Evolutionary conservation across 2,888 invertebrate genomes (phyloP), one percentile per base, ranked within the genome.

Genomic region (Leptinotarsa peninsularis): DNA sequence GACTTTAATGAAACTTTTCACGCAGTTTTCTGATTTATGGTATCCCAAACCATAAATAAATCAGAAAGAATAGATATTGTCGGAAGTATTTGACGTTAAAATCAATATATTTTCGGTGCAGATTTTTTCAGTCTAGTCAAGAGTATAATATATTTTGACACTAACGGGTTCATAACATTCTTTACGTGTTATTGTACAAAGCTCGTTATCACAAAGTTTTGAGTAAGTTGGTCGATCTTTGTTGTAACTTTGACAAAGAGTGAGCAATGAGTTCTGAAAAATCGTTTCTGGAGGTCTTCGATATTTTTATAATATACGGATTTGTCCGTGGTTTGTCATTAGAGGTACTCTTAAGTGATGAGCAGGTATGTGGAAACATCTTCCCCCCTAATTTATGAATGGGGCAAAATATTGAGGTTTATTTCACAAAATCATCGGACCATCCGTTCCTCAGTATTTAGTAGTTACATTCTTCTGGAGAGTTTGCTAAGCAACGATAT

Each of bases 31-130:
- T 84, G 83, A 84, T 84, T 84, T 83, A 84, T 83, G 83, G 79
- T 80, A 76, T 77, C 78, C 76, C 79, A 79, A 80, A 79, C 80
- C 78, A 71, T 63, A 72, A 74, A 76, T 73, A 79, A 77, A 79
- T 79, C 79, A 81, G 81, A 82, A 84, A 84, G 85, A 85, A 85
- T 85, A 85, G 85, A 85, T 85, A 85, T 84, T 84, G 85, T 85
- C 84, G 82, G 33, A 63, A 63, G 63, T 63, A 43, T 63, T 33
- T 63, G 33, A 63, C 63, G 58, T 58, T 58, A 17, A 15, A 23
- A 27, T 58, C 15, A 17, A 58, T 58, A 58, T 58, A 23, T 58
- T 58, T 23, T 58, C 58, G 17, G 10, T 33, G n/a, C 33, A 33
- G 43, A 63, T 63, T 75, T 73, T 75, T 71, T 71, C 63, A 73